phyloP scores from a whole-genome alignment of 2,888 invertebrate species.

The Drosophila multiciliata region DNA sequence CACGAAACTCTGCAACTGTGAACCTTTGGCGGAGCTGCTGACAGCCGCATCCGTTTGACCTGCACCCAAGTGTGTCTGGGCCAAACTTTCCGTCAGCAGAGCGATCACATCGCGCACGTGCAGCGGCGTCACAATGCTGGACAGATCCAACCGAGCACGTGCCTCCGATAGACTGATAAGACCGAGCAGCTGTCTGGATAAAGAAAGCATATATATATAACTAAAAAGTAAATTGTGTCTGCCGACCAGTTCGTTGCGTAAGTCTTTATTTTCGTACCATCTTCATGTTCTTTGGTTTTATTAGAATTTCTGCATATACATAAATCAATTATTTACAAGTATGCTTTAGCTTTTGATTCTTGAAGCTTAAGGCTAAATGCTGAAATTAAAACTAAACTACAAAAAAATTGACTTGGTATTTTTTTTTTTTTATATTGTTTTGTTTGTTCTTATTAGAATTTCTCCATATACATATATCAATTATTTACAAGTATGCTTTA shows the following conservation, averaged over 20 bases:
- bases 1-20: constrained; percentile 90
- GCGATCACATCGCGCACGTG: constrained; percentile 95
- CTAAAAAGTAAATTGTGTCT: background rate
- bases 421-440: no score
- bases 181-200: constrained; percentile 92
- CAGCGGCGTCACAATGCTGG: constrained; percentile 90
- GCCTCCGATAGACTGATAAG: constrained; percentile 94
- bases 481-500: no score
- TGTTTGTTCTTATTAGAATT: no score
- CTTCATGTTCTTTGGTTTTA: background rate
- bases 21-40: constrained; percentile 72
- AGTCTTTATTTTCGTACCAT: constrained; percentile 27
- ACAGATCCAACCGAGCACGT: constrained; percentile 93
- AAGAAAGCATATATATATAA: no score
- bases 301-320: constrained; percentile 1
- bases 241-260: constrained; percentile 40
- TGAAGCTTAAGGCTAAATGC: background rate
- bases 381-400: background rate
- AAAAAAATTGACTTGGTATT: no score
- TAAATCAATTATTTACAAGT: background rate
- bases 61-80: constrained; percentile 90
- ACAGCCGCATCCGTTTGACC: background rate
- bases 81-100: constrained; percentile 91
- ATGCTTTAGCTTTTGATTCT: background rate
- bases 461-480: no score